These are phyloP conservation scores for Chelmon rostratus DNA, from an alignment of 2,797 vertebrate species.

Conservation along the genomic window DNA sequence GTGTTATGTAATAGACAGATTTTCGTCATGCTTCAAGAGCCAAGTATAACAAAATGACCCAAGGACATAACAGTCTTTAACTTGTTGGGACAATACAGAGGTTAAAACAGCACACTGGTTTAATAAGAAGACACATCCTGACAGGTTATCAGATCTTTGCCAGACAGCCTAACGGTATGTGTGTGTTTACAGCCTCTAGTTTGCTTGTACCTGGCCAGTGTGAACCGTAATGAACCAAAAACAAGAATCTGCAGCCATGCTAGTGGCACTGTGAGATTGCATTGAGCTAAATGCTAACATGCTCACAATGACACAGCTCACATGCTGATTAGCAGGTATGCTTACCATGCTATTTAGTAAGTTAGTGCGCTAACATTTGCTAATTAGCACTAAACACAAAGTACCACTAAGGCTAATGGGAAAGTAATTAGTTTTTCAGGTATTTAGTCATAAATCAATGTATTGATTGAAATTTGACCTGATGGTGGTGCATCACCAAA, in stretches of 20 bases:
- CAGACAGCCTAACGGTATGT: not conserved
- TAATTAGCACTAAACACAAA: not conserved
- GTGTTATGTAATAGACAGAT: not conserved
- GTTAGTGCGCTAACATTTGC: not conserved
- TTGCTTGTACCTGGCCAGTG: not conserved
- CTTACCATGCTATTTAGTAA: not conserved
- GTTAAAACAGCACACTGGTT: not conserved
- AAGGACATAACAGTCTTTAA: conserved; percentile 15
- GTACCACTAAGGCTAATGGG: not conserved
- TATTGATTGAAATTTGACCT: not conserved
- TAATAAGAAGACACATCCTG: not conserved
- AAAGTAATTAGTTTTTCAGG: not conserved
- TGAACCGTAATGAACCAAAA: not conserved
- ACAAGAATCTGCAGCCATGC: not conserved
- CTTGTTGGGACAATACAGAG: conserved; percentile 13
- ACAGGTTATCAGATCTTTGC: not conserved
- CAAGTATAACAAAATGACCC: not conserved
- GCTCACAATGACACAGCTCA: not conserved
- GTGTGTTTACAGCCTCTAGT: not conserved
- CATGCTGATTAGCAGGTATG: not conserved
- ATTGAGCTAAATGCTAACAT: not conserved
- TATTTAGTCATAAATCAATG: not conserved
- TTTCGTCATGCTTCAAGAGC: not conserved
- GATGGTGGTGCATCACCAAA: not conserved
- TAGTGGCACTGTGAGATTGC: not conserved